A percentile compares a stretch with the other conserved stretches of the same genome.
These are phyloP conservation scores for Neoniphon sammara DNA, from an alignment of 2,797 vertebrate species.

Conservation along the genomic window DNA sequence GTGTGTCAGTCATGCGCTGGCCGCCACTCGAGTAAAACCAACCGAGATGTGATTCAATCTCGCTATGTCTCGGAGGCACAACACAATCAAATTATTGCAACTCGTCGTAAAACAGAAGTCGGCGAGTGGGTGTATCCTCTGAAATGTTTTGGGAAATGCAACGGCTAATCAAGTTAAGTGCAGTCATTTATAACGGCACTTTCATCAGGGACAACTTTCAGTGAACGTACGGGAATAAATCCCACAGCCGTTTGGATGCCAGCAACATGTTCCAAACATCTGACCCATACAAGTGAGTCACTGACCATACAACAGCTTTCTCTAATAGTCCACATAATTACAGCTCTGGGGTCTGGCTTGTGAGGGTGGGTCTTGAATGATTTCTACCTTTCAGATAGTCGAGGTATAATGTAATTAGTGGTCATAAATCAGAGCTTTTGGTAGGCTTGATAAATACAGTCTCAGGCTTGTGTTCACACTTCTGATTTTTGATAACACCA, in stretches of 20 bases:
- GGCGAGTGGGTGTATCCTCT: background rate
- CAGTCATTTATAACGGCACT: slow-evolving; percentile 4
- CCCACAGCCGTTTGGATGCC: slow-evolving; percentile 1
- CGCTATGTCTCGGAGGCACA: slow-evolving; percentile 24
- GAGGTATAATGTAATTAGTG: background rate
- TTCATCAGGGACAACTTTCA: background rate
- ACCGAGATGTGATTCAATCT: slow-evolving; percentile 35
- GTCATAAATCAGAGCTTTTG: background rate
- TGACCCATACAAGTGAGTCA: slow-evolving; percentile 17
- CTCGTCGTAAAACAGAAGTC: slow-evolving; percentile 32
- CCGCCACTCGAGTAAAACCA: slow-evolving; percentile 19
- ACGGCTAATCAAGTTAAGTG: slow-evolving; percentile 12
- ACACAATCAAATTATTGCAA: slow-evolving; percentile 30
- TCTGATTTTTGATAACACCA: background rate
- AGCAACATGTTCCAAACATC: slow-evolving; percentile 21
- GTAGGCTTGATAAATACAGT: background rate
- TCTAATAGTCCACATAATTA: slow-evolving; percentile 2
- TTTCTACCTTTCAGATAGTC: background rate
- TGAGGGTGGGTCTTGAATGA: background rate
- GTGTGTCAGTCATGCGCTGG: slow-evolving; percentile 35
- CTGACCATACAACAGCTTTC: background rate
- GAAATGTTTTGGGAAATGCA: slow-evolving; percentile 6
- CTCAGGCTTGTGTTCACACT: background rate
- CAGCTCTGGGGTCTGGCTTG: background rate
- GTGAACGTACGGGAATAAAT: slow-evolving; percentile 16